Percentiles rank a stretch among this genome's conserved stretches.
These are phyloP conservation scores for Brassicogethes aeneus DNA, from an alignment of 2,888 invertebrate species.

Conservation along the genomic window DNA sequence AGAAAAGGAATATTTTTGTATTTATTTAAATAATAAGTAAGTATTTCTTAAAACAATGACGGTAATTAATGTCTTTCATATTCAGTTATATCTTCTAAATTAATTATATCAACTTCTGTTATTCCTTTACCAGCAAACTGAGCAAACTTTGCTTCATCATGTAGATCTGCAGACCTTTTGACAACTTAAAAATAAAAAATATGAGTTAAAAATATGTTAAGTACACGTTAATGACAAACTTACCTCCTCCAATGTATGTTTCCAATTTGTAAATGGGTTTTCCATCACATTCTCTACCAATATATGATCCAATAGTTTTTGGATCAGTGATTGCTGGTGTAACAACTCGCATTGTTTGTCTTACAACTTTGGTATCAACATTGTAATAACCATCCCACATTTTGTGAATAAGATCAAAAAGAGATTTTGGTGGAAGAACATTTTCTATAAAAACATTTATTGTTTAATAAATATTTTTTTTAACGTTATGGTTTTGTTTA, in stretches of 20 bases:
- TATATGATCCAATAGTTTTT: constrained; percentile 57
- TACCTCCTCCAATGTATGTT: constrained; percentile 56
- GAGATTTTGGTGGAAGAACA: constrained; percentile 70
- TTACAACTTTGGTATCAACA: constrained; percentile 70
- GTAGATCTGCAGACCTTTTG: constrained; percentile 36
- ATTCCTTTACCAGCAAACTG: constrained; percentile 70
- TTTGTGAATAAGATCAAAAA: constrained; percentile 70
- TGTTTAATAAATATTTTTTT: no score
- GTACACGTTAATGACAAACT: constrained; percentile 20
- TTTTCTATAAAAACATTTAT: constrained; percentile 20
- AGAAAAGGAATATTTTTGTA: no score
- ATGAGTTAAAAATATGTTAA: background rate
- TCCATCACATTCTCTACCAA: constrained; percentile 59
- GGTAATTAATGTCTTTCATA: constrained; percentile 35
- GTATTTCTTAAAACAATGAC: background rate
- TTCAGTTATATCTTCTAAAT: constrained; percentile 53
- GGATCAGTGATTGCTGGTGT: constrained; percentile 59
- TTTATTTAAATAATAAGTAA: no score
- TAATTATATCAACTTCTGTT: constrained; percentile 63
- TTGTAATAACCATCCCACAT: constrained; percentile 73
- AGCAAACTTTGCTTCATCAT: constrained; percentile 54
- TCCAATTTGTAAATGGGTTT: constrained; percentile 67
- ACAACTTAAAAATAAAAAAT: constrained; percentile 30
- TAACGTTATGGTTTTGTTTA: no score
- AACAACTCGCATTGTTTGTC: constrained; percentile 67